Conservation (phyloP, 2,888 invertebrate genomes). For the Catotricha subobsoleta region DNA sequence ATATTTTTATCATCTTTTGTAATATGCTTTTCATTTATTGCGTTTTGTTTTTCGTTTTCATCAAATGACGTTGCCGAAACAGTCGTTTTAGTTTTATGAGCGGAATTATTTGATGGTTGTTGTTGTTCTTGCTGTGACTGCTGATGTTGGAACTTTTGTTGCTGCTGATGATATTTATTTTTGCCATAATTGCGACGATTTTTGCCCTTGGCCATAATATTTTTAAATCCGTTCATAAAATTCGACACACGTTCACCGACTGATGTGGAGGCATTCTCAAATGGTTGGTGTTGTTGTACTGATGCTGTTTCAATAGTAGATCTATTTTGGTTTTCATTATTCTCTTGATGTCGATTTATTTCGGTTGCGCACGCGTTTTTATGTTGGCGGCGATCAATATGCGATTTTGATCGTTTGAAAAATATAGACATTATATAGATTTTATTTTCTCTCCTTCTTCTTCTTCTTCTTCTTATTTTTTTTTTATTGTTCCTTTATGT, state of each 20-base stretch:
- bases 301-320: slow-evolving; percentile 1
- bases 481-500: no score
- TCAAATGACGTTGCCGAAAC: no score
- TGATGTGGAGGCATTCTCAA: neutral
- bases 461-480: no score
- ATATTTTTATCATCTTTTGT: no score
- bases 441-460: no score
- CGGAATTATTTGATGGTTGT: neutral
- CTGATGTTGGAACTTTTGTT: neutral
- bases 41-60: no score
- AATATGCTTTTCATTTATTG: no score
- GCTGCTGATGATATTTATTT: neutral
- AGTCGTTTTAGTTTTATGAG: neutral
- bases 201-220: slow-evolving; percentile 1
- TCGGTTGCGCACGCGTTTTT: neutral
- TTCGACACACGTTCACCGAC: slow-evolving; percentile 3
- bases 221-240: slow-evolving; percentile 1
- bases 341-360: neutral
- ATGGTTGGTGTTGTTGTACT: neutral
- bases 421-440: no score
- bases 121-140: neutral
- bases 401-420: neutral
- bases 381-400: neutral
- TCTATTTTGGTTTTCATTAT: slow-evolving; percentile 4
- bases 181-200: neutral